Evolutionary conservation across 2,888 invertebrate genomes (phyloP), one percentile per base, ranked within the genome.

Genomic region (Rhimphoctona megacephalus): DNA sequence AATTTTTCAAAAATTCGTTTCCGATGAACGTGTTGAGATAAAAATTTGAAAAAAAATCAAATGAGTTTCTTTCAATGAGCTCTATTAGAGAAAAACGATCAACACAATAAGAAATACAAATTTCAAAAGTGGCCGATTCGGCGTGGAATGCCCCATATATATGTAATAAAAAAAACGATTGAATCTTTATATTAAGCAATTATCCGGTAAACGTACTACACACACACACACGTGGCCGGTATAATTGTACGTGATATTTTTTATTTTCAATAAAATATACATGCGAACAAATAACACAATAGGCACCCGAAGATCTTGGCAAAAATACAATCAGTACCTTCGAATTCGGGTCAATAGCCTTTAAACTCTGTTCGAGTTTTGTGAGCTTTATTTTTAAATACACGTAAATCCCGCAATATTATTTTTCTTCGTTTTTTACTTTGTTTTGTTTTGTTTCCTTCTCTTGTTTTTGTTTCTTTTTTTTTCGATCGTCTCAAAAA

Each of bases 271-370:
- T 72, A 52, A 74, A 79, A 61, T 49, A 69, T 81, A 81, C 76
- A 77, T 69, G 77, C 67, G 77, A 73, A 86, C 76, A 77, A 64
- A 76, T 84, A 79, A 83, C 46, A 25, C 22, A 73, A 81, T 43
- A 70, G 67, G 25, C 77, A 33, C 77, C 80, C 22, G 52, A 74
- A 52, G 81, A 86, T 83, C 83, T 70, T 79, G 76, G 80, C 66
- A 64, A 72, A 82, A 83, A 83, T 83, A 83, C 66, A 61, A 86
- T 83, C 86, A 83, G 83, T 83, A 86, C 83, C 77, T 83, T 83
- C 77, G 81, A 77, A 86, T 72, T 66, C 54, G 70, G 79, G 72
- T 72, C 30, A 79, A 33, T 70, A 66, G 66, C 85, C 57, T 66
- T 78, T 30, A 25, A 72, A 73, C 73, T 81, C 69, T 69, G 36